Evolutionary conservation across 2,888 invertebrate genomes (phyloP).

Genomic region (Pachydiplax longipennis): DNA sequence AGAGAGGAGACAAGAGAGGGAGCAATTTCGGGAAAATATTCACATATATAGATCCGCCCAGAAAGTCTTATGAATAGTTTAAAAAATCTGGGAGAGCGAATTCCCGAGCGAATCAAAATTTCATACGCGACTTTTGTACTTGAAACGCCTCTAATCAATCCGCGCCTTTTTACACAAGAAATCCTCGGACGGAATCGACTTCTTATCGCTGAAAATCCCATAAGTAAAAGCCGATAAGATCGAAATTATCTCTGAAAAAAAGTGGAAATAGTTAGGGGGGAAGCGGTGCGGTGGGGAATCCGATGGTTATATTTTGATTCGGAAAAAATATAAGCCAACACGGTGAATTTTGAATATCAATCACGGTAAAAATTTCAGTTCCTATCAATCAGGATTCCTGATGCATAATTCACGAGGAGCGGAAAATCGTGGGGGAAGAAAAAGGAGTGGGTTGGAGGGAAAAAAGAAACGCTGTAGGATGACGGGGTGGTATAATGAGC

Average conservation of each 20-base stretch:
- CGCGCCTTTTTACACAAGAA: background rate
- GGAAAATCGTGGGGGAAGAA: background rate
- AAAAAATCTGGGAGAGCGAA: background rate
- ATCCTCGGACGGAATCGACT: background rate
- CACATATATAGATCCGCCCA: constrained; percentile 10
- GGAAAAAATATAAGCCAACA: background rate
- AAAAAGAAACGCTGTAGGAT: background rate
- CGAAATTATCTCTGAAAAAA: background rate
- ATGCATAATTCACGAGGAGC: constrained; percentile 36
- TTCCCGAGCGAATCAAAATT: background rate
- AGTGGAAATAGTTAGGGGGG: background rate
- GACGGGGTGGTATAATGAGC: constrained; percentile 23
- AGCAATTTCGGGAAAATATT: constrained; percentile 4
- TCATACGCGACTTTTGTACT: background rate
- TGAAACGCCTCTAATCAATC: background rate
- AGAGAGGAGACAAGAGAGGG: background rate
- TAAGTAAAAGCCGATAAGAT: background rate
- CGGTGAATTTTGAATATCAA: constrained; percentile 43
- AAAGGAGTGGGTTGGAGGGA: background rate
- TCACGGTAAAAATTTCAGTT: constrained; percentile 33
- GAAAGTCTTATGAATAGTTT: constrained; percentile 42
- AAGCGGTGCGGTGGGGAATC: background rate
- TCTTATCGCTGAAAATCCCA: background rate
- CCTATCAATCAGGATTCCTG: constrained; percentile 36
- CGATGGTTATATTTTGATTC: background rate